Evolutionary conservation across 2,888 invertebrate species (phyloP), one percentile per base, ranked within the genome.

Genomic region (Ariolimax columbianus): DNA sequence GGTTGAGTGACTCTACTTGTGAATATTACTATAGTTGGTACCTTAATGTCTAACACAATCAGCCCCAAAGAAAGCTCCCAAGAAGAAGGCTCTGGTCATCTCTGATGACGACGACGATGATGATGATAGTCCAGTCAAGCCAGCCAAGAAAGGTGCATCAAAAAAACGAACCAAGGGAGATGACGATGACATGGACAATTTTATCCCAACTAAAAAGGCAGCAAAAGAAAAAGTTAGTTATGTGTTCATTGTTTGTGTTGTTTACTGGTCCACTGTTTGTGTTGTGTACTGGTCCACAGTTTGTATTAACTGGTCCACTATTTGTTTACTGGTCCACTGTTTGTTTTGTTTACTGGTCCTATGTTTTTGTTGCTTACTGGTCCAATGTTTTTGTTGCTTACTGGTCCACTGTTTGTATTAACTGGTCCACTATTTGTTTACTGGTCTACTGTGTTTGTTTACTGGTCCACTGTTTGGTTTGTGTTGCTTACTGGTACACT

Each of bases 151-250:
- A 77, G 55, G 77, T 23, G 75, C 86, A 3, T 84, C 88, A 14
- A 87, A 83, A 63, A 90, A 89, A 84, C 85, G 88, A 33, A 80
- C 86, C 23, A 87, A 88, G 19, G 86, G 87, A 79, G 83, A 79
- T n/a, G 89, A 89, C 30, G 88, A 89, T 33, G 89, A 89, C 66
- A 88, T 88, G 0, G 90, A 89, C 6, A 90, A 90, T 55, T 89
- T 90, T 77, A 82, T 82, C 36, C 89, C 91, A 17, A 89, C 89
- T 81, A 91, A 91, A 83, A 88, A 88, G 68, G 88, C 88, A 82
- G 86, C 88, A 33, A 72, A 81, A 81, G 73, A 59, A 80, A 70
- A 80, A 43, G 80, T 68, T 70, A 26, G 80, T 36, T 43, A 7
- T 43, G 17, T 47, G 47, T 47, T 17, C 17, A 11, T 7, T 59